phyloP scores from a whole-genome alignment of 2,888 invertebrate species.

The Carterocephalus palaemon region DNA sequence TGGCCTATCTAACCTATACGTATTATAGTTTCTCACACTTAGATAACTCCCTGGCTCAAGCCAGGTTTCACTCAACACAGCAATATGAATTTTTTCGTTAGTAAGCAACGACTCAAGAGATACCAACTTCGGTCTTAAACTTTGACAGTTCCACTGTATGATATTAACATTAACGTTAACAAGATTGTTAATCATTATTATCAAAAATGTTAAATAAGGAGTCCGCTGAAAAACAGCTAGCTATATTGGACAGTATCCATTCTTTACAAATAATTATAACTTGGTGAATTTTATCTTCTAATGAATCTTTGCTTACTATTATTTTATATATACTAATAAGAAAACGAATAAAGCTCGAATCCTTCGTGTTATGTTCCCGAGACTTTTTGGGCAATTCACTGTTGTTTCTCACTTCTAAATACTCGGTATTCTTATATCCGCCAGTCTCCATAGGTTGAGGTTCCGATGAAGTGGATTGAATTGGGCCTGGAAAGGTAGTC shows the following conservation, averaged over 20 bases:
- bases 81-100: slow-evolving; percentile 25
- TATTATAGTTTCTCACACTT: slow-evolving; percentile 10
- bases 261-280: not conserved
- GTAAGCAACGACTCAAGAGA: slow-evolving; percentile 5
- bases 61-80: slow-evolving; percentile 26
- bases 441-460: too few relatives aligned
- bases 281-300: slow-evolving; percentile 16
- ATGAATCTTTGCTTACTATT: not conserved
- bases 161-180: slow-evolving; percentile 6
- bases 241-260: slow-evolving; percentile 1
- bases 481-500: too few relatives aligned
- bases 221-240: slow-evolving; percentile 6
- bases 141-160: slow-evolving; percentile 19
- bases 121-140: slow-evolving; percentile 3
- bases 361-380: too few relatives aligned
- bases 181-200: slow-evolving; percentile 1
- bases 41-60: slow-evolving; percentile 11
- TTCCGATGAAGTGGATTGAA: too few relatives aligned
- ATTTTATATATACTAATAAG: slow-evolving; percentile 7
- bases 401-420: not conserved
- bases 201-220: slow-evolving; percentile 7
- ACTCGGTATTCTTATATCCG: too few relatives aligned
- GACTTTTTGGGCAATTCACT: not conserved
- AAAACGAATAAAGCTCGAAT: slow-evolving; percentile 1
- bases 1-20: slow-evolving; percentile 13